Evolutionary conservation across 1,140 invertebrate species (phyloP), one percentile per base, ranked within the genome.

Genomic region (Aricia agestis): DNA sequence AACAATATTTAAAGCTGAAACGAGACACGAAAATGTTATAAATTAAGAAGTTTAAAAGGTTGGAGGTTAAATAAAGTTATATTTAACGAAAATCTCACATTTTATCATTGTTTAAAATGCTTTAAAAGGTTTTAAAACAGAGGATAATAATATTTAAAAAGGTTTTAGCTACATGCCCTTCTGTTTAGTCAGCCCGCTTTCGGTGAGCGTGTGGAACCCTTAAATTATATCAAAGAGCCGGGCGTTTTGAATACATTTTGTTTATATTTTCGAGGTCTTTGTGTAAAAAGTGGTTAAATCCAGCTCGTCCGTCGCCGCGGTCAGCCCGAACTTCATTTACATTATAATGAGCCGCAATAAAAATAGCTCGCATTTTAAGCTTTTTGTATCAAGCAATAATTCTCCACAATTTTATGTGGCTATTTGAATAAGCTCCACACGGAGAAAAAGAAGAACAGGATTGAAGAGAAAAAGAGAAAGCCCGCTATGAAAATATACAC

Each of bases 181-280:
- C 11, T 52, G 59, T 19, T 19, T 63, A 63, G 59, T 25, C 59
- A 63, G 19, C 18, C 59, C 59, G 59, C 59, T 19, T 63, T 63
- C 18, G 59, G 18, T 10, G 18, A 19, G 17, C 10, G 18, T 63
- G 59, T 63, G 59, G 18, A 63, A 63, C 19, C 59, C 17, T 19
- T 25, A 19, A 63, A 25, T 63, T 63, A 63, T 63, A 63, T 63
- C 18, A 63, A 63, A 63, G 59, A 25, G 59, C 11, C 59, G 59
- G 10, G 10, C 18, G 19, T 63, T 63, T 25, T 63, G 25, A 63
- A 63, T 63, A 63, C 18, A 19, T 11, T 25, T 11, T 63, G 18
- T 63, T 63, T 63, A 63, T 63, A 11, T 63, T 18, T 25, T 63
- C 11, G 59, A 11, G 59, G 59, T 19, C 11, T 63, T 11, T 63